Conservation (phyloP, 2,113 vertebrate species). For the Tupaia tana region DNA sequence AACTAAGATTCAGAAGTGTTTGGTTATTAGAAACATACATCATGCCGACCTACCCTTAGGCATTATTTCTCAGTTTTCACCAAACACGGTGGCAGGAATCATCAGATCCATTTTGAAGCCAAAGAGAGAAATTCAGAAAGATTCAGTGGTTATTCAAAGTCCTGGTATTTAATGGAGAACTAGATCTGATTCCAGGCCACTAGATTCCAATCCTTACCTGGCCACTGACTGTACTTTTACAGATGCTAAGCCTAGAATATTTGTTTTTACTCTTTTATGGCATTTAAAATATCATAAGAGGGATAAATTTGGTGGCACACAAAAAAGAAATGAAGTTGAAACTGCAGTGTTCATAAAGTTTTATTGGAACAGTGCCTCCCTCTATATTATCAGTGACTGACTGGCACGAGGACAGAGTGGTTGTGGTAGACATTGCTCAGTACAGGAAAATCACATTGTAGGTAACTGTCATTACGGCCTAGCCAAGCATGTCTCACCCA, state of each 20-base stretch:
- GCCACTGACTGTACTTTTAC: background rate
- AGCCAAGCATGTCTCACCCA: background rate
- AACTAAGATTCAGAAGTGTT: background rate
- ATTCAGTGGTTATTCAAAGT: background rate
- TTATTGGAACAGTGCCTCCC: background rate
- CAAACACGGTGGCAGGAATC: background rate
- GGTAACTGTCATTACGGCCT: background rate
- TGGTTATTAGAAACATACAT: background rate
- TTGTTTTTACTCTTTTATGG: background rate
- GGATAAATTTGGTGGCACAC: background rate
- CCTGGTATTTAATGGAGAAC: background rate
- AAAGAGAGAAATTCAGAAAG: background rate
- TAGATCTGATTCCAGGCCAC: background rate
- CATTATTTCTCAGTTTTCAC: background rate
- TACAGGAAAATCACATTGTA: background rate
- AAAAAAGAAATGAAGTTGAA: background rate
- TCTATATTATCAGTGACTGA: background rate
- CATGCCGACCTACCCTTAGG: background rate
- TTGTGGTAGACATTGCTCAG: background rate
- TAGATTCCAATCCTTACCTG: background rate
- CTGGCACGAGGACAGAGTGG: background rate
- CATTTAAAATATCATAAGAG: background rate
- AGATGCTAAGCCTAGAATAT: background rate
- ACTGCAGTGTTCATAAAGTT: background rate
- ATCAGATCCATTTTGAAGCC: constrained; percentile 15